Conservation (phyloP, 2,113 vertebrate species). For the Amphilophus citrinellus region DNA sequence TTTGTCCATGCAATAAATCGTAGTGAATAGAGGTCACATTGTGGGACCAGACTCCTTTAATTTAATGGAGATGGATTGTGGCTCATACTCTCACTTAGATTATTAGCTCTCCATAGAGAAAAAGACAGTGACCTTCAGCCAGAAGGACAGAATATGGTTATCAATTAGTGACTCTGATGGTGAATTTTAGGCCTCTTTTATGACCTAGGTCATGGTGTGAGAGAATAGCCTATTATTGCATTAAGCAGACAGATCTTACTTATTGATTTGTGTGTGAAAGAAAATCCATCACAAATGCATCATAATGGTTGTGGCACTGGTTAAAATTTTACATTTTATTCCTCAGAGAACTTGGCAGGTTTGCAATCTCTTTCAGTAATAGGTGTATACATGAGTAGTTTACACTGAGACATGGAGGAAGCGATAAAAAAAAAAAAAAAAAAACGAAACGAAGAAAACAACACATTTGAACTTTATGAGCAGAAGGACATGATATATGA, state of each 20-base stretch:
- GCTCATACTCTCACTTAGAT: conserved; percentile 38
- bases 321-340: conserved; percentile 42
- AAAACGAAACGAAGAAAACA: not conserved
- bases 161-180: conserved; percentile 50
- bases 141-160: conserved; percentile 33
- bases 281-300: not conserved
- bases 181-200: conserved; percentile 18
- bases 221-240: not conserved
- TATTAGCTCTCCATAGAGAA: conserved; percentile 54
- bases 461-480: not conserved
- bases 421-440: not conserved
- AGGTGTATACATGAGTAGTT: conserved; percentile 1
- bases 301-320: not conserved
- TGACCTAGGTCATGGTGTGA: conserved; percentile 11
- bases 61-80: conserved; percentile 72
- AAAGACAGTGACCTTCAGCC: conserved; percentile 51
- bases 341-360: conserved; percentile 4
- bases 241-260: conserved; percentile 2
- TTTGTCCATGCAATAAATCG: conserved; percentile 52
- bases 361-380: not conserved
- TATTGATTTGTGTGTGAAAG: conserved; percentile 2
- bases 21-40: conserved; percentile 62
- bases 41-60: conserved; percentile 53
- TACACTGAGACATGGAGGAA: not conserved
- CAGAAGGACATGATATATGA: conserved; percentile 12